Evolutionary conservation across 2,113 vertebrate species (phyloP).

Genomic region (Campylorhamphus procurvoides): DNA sequence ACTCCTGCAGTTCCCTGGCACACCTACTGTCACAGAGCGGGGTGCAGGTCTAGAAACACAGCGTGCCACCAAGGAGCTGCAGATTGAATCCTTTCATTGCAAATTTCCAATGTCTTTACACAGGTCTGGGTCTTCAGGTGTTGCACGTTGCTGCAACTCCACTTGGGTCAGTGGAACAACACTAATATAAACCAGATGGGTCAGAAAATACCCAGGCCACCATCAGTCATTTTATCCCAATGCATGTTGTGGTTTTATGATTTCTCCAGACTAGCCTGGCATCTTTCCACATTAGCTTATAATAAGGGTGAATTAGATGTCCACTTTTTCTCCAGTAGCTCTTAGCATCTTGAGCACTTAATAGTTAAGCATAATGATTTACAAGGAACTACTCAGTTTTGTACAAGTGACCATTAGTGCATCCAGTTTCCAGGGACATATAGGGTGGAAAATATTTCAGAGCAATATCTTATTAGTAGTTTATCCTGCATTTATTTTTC

Average conservation of each 20-base stretch:
- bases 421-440: not conserved
- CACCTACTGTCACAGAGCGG: accelerated
- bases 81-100: accelerated
- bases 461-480: not conserved
- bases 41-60: not conserved
- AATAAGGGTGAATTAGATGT: not conserved
- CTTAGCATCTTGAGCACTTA: not conserved
- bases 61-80: not conserved
- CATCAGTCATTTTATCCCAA: not conserved
- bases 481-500: not conserved
- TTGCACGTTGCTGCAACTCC: not conserved
- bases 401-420: not conserved
- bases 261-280: not conserved
- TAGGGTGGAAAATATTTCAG: not conserved
- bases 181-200: not conserved
- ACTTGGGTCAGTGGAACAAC: not conserved
- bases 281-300: not conserved
- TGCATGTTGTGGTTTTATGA: not conserved
- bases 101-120: not conserved
- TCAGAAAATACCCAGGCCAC: not conserved
- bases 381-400: not conserved
- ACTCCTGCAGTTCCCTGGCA: not conserved
- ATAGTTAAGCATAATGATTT: not conserved
- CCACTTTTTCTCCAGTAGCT: not conserved
- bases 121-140: not conserved